These are phyloP conservation scores for Puffinus mauretanicus DNA, from an alignment of 2,113 vertebrate genomes.

Conservation along the genomic window DNA sequence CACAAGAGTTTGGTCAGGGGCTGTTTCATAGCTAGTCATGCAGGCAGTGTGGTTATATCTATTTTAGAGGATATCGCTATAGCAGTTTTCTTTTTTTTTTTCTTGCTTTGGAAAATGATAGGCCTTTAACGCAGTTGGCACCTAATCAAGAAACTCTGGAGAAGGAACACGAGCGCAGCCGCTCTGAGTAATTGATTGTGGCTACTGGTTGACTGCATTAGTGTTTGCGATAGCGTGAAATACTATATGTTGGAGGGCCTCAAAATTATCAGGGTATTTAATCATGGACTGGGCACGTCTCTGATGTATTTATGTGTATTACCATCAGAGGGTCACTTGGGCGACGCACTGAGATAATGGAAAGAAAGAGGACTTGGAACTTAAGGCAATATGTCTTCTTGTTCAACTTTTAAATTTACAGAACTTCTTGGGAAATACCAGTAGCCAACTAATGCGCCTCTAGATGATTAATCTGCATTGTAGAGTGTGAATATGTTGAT, in stretches of 20 bases:
- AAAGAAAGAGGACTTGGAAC: conserved; percentile 9
- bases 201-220: conserved; percentile 53
- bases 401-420: background rate
- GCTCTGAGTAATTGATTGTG: conserved; percentile 39
- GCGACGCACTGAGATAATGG: conserved; percentile 20
- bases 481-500: background rate
- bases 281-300: conserved; percentile 48
- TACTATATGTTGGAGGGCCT: conserved; percentile 12
- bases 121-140: conserved; percentile 20
- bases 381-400: background rate
- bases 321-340: conserved; percentile 20
- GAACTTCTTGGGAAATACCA: conserved; percentile 3
- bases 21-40: background rate
- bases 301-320: conserved; percentile 59
- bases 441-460: background rate
- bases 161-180: conserved; percentile 23
- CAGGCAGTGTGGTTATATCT: background rate
- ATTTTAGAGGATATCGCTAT: background rate
- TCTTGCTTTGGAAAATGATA: background rate
- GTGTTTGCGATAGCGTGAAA: conserved; percentile 36
- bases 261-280: conserved; percentile 60
- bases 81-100: background rate
- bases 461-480: background rate
- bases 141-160: conserved; percentile 13
- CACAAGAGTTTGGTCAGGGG: background rate